phyloP scores from a whole-genome alignment of 2,113 vertebrate genomes.

The Pelobates fuscus region DNA sequence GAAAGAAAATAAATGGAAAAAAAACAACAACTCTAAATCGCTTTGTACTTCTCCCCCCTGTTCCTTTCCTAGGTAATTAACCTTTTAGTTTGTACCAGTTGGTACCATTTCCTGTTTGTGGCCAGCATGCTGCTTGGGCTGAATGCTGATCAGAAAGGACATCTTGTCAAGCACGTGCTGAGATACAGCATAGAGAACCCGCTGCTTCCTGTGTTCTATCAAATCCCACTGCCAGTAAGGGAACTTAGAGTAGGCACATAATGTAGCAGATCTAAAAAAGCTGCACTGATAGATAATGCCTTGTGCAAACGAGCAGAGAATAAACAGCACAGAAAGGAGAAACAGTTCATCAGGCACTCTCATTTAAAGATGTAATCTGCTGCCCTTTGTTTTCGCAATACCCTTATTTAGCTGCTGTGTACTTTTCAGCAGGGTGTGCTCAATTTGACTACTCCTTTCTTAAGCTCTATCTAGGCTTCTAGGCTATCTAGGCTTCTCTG shows the following conservation, averaged over 20 bases:
- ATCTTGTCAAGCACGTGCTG: constrained; percentile 42
- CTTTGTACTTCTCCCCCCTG: neutral
- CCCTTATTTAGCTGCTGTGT: neutral
- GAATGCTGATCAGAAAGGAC: constrained; percentile 42
- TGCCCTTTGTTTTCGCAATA: constrained; percentile 11
- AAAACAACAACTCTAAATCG: too few species aligned
- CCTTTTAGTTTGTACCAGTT: constrained; percentile 5
- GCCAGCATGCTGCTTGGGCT: constrained; percentile 20
- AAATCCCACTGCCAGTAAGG: constrained; percentile 20
- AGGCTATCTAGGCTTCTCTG: too few species aligned
- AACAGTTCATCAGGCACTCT: neutral
- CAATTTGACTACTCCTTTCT: too few species aligned
- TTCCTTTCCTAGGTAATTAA: constrained; percentile 11
- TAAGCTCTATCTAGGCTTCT: too few species aligned
- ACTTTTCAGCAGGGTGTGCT: neutral
- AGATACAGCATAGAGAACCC: constrained; percentile 18
- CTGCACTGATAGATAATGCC: constrained; percentile 20
- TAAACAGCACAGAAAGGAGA: constrained; percentile 10
- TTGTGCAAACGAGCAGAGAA: constrained; percentile 10
- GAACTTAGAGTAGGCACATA: constrained; percentile 28
- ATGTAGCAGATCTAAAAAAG: constrained; percentile 8
- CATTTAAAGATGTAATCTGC: constrained; percentile 1
- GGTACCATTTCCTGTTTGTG: constrained; percentile 19
- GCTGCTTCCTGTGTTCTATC: constrained; percentile 21
- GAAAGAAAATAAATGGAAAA: too few species aligned